Conservation (phyloP, 37 sponge, comb jelly and placozoan species). For the Mnemiopsis leidyi region DNA sequence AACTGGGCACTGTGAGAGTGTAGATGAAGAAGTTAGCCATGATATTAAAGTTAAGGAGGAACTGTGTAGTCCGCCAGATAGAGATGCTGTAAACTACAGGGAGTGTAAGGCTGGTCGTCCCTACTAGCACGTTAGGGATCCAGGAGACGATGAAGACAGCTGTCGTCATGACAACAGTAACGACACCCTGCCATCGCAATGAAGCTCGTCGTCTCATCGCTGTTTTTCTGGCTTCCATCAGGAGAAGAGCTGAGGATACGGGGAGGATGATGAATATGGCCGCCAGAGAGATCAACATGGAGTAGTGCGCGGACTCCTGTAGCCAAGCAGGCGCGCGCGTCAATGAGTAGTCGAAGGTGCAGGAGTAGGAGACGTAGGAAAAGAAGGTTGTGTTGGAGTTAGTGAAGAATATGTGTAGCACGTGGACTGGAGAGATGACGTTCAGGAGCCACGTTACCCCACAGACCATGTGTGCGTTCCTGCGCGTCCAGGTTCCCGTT, state of each 20-base stretch:
- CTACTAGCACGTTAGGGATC: neutral
- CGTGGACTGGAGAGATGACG: neutral
- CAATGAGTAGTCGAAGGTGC: neutral
- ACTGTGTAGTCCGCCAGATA: neutral
- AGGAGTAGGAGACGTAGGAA: neutral
- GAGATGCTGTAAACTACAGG: neutral
- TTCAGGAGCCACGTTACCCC: neutral
- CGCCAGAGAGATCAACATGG: neutral
- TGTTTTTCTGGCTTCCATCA: neutral
- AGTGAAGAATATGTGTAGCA: neutral
- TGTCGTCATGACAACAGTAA: neutral
- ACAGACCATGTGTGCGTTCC: neutral
- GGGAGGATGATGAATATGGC: neutral
- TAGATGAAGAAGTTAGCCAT: neutral
- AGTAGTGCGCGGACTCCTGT: neutral
- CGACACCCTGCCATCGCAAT: neutral
- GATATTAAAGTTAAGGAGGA: neutral
- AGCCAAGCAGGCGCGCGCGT: neutral
- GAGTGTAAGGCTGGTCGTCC: neutral
- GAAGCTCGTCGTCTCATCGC: neutral
- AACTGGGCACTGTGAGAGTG: neutral
- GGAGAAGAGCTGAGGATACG: neutral
- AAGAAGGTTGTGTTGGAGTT: neutral
- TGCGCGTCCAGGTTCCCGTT: neutral
- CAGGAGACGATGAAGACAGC: neutral